Percentiles rank a stretch among this genome's conserved stretches.
phyloP scores from a whole-genome alignment of 2,888 invertebrate genomes.

The Campopleginae sp. region DNA sequence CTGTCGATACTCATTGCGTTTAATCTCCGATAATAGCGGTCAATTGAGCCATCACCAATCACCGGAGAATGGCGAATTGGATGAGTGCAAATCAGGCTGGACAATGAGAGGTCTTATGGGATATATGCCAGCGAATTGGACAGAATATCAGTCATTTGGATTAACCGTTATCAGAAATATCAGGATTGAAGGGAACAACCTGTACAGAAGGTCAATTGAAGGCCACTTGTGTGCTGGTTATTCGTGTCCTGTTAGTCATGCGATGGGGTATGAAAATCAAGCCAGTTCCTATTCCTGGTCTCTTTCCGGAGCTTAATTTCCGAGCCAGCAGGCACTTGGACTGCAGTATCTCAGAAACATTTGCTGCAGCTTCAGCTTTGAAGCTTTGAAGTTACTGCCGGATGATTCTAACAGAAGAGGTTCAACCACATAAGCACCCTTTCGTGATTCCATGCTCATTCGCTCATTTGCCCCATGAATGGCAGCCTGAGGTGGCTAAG shows the following conservation, averaged over 20 bases:
- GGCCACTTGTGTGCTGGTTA: background rate
- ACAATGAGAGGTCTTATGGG: conserved; percentile 1
- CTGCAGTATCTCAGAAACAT: background rate
- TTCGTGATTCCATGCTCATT: conserved; percentile 56
- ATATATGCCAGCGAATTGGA: background rate
- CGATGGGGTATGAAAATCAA: background rate
- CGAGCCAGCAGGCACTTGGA: background rate
- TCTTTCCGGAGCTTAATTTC: background rate
- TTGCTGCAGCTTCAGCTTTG: conserved; percentile 18
- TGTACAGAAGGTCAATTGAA: background rate
- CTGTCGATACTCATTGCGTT: conserved; percentile 16
- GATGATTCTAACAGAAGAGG: conserved; percentile 27
- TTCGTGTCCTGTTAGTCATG: background rate
- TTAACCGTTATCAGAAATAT: background rate
- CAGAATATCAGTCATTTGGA: background rate
- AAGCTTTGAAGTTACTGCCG: conserved; percentile 1
- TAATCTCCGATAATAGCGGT: conserved; percentile 3
- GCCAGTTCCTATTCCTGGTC: background rate
- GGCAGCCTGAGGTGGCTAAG: conserved; percentile 45
- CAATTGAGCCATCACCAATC: conserved; percentile 4
- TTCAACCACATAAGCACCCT: conserved; percentile 39
- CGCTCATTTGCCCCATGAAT: conserved; percentile 47
- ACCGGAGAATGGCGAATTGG: conserved; percentile 8
- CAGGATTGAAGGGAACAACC: background rate
- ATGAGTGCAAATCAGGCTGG: background rate